These are phyloP conservation scores for Oxyruncus cristatus DNA, from an alignment of 2,113 vertebrate genomes.

Conservation along the genomic window DNA sequence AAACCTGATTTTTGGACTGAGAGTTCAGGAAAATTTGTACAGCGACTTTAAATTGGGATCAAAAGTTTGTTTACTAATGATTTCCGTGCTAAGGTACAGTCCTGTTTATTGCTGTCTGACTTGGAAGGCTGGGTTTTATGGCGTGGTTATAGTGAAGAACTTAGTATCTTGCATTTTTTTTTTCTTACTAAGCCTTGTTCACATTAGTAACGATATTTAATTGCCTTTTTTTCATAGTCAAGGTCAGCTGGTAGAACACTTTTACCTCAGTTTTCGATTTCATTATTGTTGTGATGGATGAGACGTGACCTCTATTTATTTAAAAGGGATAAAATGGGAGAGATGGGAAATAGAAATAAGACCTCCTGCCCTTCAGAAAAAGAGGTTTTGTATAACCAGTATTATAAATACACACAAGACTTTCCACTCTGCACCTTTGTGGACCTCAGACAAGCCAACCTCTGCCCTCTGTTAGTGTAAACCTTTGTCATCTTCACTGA, in stretches of 20 bases:
- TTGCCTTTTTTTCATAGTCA: slow-evolving; percentile 40
- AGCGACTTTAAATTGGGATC: slow-evolving; percentile 46
- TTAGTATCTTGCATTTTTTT: neutral
- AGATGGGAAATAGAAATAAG: neutral
- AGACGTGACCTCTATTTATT: slow-evolving; percentile 26
- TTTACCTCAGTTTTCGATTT: slow-evolving; percentile 77
- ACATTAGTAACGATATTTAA: slow-evolving; percentile 45
- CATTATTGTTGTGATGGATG: slow-evolving; percentile 29
- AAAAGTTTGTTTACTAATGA: slow-evolving; percentile 42
- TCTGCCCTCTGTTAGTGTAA: slow-evolving; percentile 18
- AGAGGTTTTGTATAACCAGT: neutral
- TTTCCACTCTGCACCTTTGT: slow-evolving; percentile 34
- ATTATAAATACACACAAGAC: neutral
- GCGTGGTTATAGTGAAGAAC: slow-evolving; percentile 32
- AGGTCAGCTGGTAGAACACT: slow-evolving; percentile 71
- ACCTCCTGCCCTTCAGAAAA: neutral
- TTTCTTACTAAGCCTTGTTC: slow-evolving; percentile 43
- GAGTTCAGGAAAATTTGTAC: neutral
- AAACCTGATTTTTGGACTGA: neutral
- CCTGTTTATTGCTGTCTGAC: slow-evolving; percentile 58
- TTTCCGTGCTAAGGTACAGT: slow-evolving; percentile 62
- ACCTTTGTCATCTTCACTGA: neutral
- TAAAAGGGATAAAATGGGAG: neutral
- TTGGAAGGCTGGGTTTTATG: slow-evolving; percentile 42
- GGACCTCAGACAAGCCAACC: slow-evolving; percentile 45